These are phyloP conservation scores for Pogonognathellus flavescens DNA, from an alignment of 1,140 invertebrate species.

Conservation along the genomic window DNA sequence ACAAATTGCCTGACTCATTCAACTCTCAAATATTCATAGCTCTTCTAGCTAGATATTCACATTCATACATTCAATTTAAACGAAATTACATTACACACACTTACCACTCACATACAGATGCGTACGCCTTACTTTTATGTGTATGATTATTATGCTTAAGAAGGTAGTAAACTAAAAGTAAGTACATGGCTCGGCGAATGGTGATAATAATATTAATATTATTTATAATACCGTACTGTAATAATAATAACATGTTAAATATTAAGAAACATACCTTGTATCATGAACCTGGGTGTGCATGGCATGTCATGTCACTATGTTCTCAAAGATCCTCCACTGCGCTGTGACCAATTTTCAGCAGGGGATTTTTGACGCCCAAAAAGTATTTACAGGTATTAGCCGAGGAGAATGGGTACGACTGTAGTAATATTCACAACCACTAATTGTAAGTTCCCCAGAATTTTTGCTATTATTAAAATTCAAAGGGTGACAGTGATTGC, in stretches of 20 bases:
- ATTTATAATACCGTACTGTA: background rate
- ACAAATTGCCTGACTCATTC: background rate
- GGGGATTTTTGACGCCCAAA: conserved; percentile 47
- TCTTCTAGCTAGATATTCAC: too few relatives aligned
- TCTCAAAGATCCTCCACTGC: conserved; percentile 46
- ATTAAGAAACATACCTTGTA: conserved; percentile 33
- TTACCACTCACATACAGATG: too few relatives aligned
- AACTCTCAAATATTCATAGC: background rate
- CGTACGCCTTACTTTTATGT: too few relatives aligned
- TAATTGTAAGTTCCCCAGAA: background rate
- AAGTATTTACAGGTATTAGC: conserved; percentile 32
- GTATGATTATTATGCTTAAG: background rate
- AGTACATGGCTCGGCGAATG: background rate
- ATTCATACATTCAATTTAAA: too few relatives aligned
- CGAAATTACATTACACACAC: too few relatives aligned
- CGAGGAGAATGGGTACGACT: conserved; percentile 9
- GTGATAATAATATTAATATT: conserved; percentile 1
- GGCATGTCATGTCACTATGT: conserved; percentile 45
- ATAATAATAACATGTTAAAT: background rate
- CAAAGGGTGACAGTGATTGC: conserved; percentile 18
- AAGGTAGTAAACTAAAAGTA: background rate
- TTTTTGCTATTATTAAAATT: conserved; percentile 5
- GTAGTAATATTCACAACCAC: conserved; percentile 14
- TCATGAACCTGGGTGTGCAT: conserved; percentile 47
- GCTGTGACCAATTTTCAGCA: conserved; percentile 46